Conservation (phyloP, 2,888 invertebrate species). For the Kuschelorhynchus macadamiae region DNA sequence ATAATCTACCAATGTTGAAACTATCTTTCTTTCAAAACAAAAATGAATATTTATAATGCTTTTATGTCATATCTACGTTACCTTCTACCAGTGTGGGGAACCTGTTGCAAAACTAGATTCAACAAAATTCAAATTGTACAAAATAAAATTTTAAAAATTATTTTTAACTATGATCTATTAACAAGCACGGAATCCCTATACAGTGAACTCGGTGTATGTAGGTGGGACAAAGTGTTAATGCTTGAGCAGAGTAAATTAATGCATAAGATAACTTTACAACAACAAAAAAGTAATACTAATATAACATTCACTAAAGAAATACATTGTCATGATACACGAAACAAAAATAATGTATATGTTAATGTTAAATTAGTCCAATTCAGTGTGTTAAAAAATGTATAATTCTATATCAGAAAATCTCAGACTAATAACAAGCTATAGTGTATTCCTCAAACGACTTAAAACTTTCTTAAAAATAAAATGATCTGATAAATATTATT, state of each 20-base stretch:
- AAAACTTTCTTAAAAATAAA: too few relatives aligned
- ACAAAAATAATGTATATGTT: too few relatives aligned
- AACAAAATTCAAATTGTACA: not conserved
- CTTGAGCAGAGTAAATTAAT: not conserved
- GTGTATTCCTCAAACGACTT: too few relatives aligned
- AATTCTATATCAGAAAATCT: not conserved
- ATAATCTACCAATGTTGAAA: not conserved
- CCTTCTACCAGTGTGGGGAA: slow-evolving; percentile 6
- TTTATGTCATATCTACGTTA: not conserved
- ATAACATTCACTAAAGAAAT: too few relatives aligned
- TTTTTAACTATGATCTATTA: not conserved
- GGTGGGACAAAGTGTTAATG: not conserved
- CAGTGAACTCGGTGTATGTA: not conserved
- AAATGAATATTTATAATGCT: slow-evolving; percentile 5
- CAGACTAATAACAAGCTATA: too few relatives aligned
- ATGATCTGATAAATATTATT: too few relatives aligned
- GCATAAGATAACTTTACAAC: too few relatives aligned
- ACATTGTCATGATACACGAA: too few relatives aligned
- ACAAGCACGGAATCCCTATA: slow-evolving; percentile 4
- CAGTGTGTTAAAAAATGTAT: not conserved
- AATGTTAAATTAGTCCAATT: not conserved
- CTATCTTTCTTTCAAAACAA: not conserved
- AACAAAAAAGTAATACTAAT: not conserved
- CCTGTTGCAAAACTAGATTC: slow-evolving; percentile 6
- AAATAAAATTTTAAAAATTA: slow-evolving; percentile 1